A percentile compares a stretch with the other conserved stretches of the same genome.
Evolutionary conservation across 2,888 invertebrate species (phyloP).

Genomic region (Cistogaster globosa): DNA sequence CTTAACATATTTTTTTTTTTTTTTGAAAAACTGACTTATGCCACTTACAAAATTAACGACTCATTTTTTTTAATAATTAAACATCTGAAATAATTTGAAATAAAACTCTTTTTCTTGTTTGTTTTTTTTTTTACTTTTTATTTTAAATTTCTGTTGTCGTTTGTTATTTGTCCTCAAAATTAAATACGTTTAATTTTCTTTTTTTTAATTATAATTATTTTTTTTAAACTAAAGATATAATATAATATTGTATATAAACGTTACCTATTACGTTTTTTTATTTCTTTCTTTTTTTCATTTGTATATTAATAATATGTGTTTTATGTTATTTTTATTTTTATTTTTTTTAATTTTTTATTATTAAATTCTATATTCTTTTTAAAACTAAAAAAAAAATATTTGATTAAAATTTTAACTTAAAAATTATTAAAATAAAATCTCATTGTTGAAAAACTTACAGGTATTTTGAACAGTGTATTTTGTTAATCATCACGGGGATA

Average conservation of each 20-base stretch:
- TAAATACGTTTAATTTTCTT: conserved; percentile 68
- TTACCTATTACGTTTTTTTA: conserved; percentile 66
- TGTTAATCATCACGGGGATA: conserved; percentile 12
- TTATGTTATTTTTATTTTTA: conserved; percentile 39
- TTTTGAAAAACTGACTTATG: too few relatives aligned
- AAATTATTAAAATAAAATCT: conserved; percentile 68
- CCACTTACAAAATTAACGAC: too few relatives aligned
- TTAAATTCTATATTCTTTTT: conserved; percentile 56
- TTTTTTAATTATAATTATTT: conserved; percentile 57
- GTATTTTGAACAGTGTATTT: conserved; percentile 58
- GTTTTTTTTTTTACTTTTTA: conserved; percentile 74
- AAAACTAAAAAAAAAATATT: conserved; percentile 77
- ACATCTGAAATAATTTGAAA: conserved; percentile 35
- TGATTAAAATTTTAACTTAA: conserved; percentile 45
- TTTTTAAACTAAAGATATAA: conserved; percentile 77
- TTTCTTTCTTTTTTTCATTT: conserved; percentile 47
- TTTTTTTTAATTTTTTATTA: conserved; percentile 66
- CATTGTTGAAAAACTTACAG: conserved; percentile 63
- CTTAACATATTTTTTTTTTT: too few relatives aligned
- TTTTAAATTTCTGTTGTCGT: conserved; percentile 77
- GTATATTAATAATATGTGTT: conserved; percentile 68
- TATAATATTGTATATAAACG: conserved; percentile 78
- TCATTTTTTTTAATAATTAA: not conserved
- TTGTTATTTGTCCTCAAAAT: conserved; percentile 76
- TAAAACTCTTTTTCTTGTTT: conserved; percentile 67